phyloP scores from a whole-genome alignment of 2,113 vertebrate species.

The Saimiri boliviensis region DNA sequence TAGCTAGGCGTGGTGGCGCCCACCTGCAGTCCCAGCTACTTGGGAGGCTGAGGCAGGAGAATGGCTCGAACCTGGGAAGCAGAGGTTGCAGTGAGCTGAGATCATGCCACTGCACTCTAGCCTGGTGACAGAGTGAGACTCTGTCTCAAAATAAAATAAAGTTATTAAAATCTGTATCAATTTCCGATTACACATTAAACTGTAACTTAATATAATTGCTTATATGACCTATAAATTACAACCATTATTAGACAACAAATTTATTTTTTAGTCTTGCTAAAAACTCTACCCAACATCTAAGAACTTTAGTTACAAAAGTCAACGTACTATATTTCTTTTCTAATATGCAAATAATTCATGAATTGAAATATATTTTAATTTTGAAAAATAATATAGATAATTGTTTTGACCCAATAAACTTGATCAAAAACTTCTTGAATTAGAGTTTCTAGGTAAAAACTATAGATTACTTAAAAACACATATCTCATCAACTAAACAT shows the following conservation, averaged over 20 bases:
- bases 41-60: too few species aligned
- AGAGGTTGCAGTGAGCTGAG: too few species aligned
- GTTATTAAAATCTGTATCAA: not conserved
- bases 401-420: not conserved
- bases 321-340: not conserved
- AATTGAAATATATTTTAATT: not conserved
- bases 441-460: conserved; percentile 20
- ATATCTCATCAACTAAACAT: not conserved
- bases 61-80: too few species aligned
- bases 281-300: not conserved
- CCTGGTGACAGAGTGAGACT: not conserved
- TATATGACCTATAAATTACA: conserved; percentile 20
- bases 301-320: not conserved
- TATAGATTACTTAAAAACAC: not conserved
- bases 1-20: too few species aligned
- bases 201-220: not conserved
- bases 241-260: not conserved
- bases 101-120: too few species aligned
- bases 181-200: not conserved
- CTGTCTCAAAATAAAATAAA: not conserved
- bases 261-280: not conserved
- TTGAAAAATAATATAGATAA: not conserved
- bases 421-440: not conserved
- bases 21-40: too few species aligned
- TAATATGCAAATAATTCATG: not conserved